Base-by-base conservation (phyloP, 2,113 vertebrate species). In the Chaetodon trifascialis region DNA sequence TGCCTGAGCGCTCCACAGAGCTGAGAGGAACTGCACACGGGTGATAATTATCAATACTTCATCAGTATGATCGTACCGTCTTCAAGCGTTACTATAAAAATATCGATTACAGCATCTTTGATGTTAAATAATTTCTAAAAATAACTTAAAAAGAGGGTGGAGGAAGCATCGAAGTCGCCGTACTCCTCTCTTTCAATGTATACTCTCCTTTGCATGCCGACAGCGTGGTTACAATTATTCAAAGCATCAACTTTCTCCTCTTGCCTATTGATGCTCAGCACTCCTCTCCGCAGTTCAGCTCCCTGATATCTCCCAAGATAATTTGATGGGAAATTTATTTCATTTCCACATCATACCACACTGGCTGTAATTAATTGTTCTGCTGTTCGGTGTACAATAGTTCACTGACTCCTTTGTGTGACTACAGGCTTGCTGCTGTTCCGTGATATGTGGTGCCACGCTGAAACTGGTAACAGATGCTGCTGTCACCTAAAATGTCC, bases 281-380 rank as follows among this genome's bases (percentile, higher is more conserved):
- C 89, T 89, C 82, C 68, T 90, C 83, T 92, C 83, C 73, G 83
- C 87, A 90, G 90, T 93, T 93, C 85, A 92, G 62, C 87, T 76
- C 88, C 82, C 90, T 87, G 83, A 93, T 84, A 86, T 82, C 80
- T 91, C 95, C 90, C 92, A 65, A 88, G 94, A 95, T 93, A 94
- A 94, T 94, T 92, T 89, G 72, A 89, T 73, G 89, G 92, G 79
- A 93, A 93, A 94, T 94, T 83, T 94, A 94, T 95, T 95, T 95
- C 84, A 91, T 95, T 94, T 92, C 92, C 94, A 93, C 94, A 90
- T 93, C 89, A 91, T 84, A 94, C 92, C 89, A 91, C 90, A 89
- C 88, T 91, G 88, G 86, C 88, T 93, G 87, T 94, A 95, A 95
- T 95, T 95, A 95, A 95, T 96, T 95, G 93, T 86, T 85, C 83